These are phyloP conservation scores for Ryuthela nishihirai DNA, from an alignment of 2,888 invertebrate species.

Conservation along the genomic window DNA sequence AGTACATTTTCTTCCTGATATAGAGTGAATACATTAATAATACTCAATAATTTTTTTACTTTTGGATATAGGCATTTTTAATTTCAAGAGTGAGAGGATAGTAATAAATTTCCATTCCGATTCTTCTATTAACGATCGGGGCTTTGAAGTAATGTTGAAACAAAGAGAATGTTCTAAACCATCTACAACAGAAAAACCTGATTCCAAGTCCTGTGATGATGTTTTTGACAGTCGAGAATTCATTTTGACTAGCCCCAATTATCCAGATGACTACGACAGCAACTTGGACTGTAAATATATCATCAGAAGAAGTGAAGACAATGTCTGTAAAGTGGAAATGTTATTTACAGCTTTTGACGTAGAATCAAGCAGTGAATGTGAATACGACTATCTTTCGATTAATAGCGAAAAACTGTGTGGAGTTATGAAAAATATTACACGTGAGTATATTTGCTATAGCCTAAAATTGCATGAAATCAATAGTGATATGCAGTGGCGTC, in stretches of 20 bases:
- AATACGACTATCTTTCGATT: conserved; percentile 43
- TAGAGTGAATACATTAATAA: too few relatives aligned
- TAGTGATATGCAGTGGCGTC: too few relatives aligned
- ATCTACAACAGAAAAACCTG: neutral
- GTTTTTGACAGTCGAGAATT: conserved; percentile 40
- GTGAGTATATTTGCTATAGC: conserved; percentile 31
- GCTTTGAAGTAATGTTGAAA: conserved; percentile 41
- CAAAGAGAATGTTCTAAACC: conserved; percentile 31
- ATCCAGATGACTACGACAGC: conserved; percentile 40
- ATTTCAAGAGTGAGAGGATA: conserved; percentile 41
- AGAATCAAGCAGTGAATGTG: conserved; percentile 42
- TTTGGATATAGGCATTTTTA: conserved; percentile 27
- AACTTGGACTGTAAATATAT: conserved; percentile 37
- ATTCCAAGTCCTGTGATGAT: conserved; percentile 32
- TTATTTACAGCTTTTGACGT: conserved; percentile 42
- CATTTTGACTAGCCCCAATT: conserved; percentile 38
- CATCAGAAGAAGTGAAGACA: conserved; percentile 29
- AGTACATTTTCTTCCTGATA: too few relatives aligned
- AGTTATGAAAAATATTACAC: conserved; percentile 23
- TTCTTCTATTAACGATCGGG: conserved; percentile 34
- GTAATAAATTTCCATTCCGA: conserved; percentile 43
- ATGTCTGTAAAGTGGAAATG: conserved; percentile 43
- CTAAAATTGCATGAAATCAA: too few relatives aligned
- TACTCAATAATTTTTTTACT: too few relatives aligned
- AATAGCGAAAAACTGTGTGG: conserved; percentile 43